Base-by-base conservation (phyloP, 53 echinoderm and acorn worm species). In the Apostichopus leukothele region DNA sequence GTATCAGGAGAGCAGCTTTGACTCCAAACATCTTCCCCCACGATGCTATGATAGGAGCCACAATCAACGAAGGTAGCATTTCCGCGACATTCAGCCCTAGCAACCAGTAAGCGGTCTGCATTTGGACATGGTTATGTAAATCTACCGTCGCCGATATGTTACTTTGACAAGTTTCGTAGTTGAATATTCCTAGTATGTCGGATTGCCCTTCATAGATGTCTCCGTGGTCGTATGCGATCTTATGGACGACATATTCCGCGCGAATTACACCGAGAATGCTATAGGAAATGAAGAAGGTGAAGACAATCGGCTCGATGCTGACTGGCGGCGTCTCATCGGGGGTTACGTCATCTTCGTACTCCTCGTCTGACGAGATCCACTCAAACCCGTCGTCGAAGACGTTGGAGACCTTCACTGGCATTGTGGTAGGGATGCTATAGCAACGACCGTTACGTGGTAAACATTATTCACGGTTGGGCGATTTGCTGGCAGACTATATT, bases 281-380 rank as follows among this genome's bases (percentile, higher is more conserved):
- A 55, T 94, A 94, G 3, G 90, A 92, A 22, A 94, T 73, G 90
- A 94, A 93, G 79, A 91, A 93, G 0, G 94, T 71, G 20, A 96
- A 90, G 23, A 96, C 88, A 12, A 96, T 87, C 5, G 96, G 96
- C 52, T 96, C 96, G 1, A 94, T 90, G 18, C 91, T 96, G 22
- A 93, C 84, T 22, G 60, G 76, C 3, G 79, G 89, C 12, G 22
- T 75, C 60, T 19, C 23, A 5, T 85, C 18, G 3, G 67, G 85
- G 10, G 61, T 22, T 23, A 73, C 88, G 20, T 74, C 75, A 22
- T 87, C 74, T 51, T 87, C 88, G 25, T 53, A 75, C 16, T 87
- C 88, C 21, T 87, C 88, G 54, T 87, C 88, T 14, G 88, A 87
- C 22, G 88, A 52, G 52, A 87, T 74, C 75, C 25, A 53, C 60